Percentiles rank a stretch among this genome's conserved stretches.
Evolutionary conservation across 1,140 invertebrate genomes (phyloP).

Genomic region (Zaprionus lachaisei): DNA sequence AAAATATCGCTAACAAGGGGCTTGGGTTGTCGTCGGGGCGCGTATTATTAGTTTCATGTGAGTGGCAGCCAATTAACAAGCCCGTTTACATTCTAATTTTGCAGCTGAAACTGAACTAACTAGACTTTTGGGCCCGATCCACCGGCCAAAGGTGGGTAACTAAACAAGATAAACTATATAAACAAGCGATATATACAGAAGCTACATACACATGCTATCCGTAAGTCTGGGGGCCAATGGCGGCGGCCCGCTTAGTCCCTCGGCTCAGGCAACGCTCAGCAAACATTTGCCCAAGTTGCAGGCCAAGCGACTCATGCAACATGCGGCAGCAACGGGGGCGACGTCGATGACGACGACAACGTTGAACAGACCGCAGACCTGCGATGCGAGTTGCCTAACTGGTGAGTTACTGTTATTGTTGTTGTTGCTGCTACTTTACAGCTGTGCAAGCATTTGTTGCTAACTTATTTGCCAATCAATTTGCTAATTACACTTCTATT

Average conservation of each 20-base stretch:
- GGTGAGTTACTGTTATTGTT: conserved; percentile 48
- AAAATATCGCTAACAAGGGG: conserved; percentile 5
- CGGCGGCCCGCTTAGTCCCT: conserved; percentile 79
- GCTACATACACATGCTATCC: conserved; percentile 71
- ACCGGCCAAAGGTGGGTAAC: conserved; percentile 5
- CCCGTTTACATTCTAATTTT: conserved; percentile 40
- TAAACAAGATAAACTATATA: conserved; percentile 20
- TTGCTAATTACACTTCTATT: conserved; percentile 65
- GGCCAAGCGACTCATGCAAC: conserved; percentile 76
- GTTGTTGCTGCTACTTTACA: neutral
- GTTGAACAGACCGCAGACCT: conserved; percentile 63
- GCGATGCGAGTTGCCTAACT: conserved; percentile 76
- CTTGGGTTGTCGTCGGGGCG: conserved; percentile 12
- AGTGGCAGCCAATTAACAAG: conserved; percentile 63
- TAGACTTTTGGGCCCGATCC: conserved; percentile 25
- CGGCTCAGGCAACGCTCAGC: conserved; percentile 81
- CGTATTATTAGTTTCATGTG: conserved; percentile 71
- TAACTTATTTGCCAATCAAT: conserved; percentile 31
- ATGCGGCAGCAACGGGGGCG: conserved; percentile 27
- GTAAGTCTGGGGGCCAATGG: conserved; percentile 76
- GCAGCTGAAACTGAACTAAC: conserved; percentile 55
- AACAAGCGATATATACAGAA: conserved; percentile 28
- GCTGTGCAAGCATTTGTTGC: conserved; percentile 4
- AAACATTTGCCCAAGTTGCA: conserved; percentile 81
- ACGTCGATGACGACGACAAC: conserved; percentile 11